phyloP scores from a whole-genome alignment of 2,888 invertebrate species.

The Blera fallax region DNA sequence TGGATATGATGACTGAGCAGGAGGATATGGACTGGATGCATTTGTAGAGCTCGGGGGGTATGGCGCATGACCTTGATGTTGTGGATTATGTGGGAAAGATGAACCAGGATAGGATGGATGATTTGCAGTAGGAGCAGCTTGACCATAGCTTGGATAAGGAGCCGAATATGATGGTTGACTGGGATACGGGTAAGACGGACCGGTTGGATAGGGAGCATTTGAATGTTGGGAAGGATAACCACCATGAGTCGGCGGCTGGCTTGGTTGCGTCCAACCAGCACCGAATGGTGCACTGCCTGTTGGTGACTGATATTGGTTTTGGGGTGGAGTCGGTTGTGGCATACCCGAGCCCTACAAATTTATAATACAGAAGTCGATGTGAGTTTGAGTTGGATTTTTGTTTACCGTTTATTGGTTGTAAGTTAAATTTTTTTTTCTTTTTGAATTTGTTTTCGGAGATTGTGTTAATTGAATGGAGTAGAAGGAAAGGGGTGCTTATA shows the following conservation, averaged over 20 bases:
- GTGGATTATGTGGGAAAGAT: constrained; percentile 69
- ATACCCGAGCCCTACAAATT: constrained; percentile 81
- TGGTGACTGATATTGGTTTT: constrained; percentile 73
- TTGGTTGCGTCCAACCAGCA: constrained; percentile 79
- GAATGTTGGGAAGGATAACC: constrained; percentile 72
- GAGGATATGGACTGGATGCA: constrained; percentile 64
- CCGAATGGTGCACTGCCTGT: constrained; percentile 78
- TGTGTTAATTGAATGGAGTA: constrained; percentile 42
- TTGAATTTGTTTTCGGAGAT: constrained; percentile 6
- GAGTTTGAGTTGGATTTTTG: constrained; percentile 2
- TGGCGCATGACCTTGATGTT: constrained; percentile 71
- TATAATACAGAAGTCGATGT: constrained; percentile 55
- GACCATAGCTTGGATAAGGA: constrained; percentile 58
- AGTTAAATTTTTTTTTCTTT: too few relatives aligned
- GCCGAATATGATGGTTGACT: constrained; percentile 53
- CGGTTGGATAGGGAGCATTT: constrained; percentile 73
- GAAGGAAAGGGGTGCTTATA: background rate
- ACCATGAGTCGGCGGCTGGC: constrained; percentile 73
- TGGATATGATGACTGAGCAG: constrained; percentile 47
- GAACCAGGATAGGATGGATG: constrained; percentile 57
- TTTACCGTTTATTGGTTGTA: background rate
- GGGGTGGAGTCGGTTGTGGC: constrained; percentile 77
- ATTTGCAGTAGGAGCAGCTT: constrained; percentile 43
- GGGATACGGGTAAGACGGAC: constrained; percentile 73
- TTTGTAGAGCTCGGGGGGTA: constrained; percentile 69